Percentiles rank a stretch among this genome's conserved stretches.
Conservation (phyloP, 2,888 invertebrate species). For the Phyllotreta striolata region DNA sequence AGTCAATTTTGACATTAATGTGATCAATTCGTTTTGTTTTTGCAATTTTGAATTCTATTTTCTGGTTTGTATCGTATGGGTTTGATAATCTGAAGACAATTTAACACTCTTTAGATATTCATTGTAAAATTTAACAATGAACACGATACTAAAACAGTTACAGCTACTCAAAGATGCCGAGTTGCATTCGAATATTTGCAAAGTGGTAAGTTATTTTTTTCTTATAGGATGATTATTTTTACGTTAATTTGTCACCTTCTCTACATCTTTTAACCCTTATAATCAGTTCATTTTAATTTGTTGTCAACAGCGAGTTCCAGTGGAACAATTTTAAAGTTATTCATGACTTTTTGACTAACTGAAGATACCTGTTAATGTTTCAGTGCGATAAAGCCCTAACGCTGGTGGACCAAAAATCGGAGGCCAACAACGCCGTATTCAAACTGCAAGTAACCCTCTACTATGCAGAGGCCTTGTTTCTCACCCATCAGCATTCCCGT, state of each 20-base stretch:
- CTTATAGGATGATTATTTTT: neutral
- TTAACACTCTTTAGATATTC: too few relatives aligned
- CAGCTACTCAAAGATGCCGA: constrained; percentile 74
- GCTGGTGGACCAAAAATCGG: constrained; percentile 71
- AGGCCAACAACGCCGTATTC: constrained; percentile 66
- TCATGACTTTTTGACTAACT: too few relatives aligned
- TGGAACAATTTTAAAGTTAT: too few relatives aligned
- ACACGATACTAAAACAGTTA: constrained; percentile 70
- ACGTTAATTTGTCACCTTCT: too few relatives aligned
- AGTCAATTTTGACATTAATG: too few relatives aligned
- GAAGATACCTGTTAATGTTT: constrained; percentile 46
- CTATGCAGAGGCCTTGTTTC: constrained; percentile 75
- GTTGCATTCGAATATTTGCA: constrained; percentile 75
- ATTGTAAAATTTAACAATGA: constrained; percentile 57
- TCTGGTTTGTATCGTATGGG: too few relatives aligned
- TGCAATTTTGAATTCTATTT: too few relatives aligned
- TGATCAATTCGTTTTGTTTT: too few relatives aligned
- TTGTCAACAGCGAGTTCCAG: too few relatives aligned
- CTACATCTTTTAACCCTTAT: too few relatives aligned
- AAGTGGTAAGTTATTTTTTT: constrained; percentile 66
- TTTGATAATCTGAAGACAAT: too few relatives aligned
- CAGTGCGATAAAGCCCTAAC: constrained; percentile 74
- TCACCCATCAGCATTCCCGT: constrained; percentile 70
- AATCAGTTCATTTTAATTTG: too few relatives aligned
- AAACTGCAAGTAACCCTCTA: constrained; percentile 75